Evolutionary conservation across 1,140 invertebrate species (phyloP).

Genomic region (Papilio xuthus): DNA sequence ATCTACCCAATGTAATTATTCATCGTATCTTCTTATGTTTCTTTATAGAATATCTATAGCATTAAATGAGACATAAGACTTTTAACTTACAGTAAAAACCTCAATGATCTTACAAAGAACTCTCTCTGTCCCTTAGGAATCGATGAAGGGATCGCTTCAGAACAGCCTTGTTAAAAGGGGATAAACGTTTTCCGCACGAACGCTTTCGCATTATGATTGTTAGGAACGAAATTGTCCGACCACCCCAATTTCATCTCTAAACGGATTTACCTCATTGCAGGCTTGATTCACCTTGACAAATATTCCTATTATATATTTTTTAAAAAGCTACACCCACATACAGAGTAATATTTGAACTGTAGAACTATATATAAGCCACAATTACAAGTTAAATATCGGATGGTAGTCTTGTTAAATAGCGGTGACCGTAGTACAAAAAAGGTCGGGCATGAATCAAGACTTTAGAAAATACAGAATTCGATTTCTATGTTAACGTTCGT

Average conservation of each 20-base stretch:
- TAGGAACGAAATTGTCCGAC: neutral
- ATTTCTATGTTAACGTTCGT: too few species aligned
- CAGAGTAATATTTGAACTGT: too few species aligned
- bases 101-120: conserved; percentile 18
- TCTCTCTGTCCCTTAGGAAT: neutral
- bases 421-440: too few species aligned
- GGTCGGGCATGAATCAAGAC: too few species aligned
- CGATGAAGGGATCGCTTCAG: conserved; percentile 22
- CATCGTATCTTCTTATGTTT: neutral
- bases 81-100: neutral
- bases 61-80: neutral
- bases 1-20: neutral
- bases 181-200: conserved; percentile 30
- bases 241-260: conserved; percentile 26
- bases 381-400: neutral
- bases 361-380: neutral
- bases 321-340: neutral
- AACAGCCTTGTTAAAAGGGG: conserved; percentile 34
- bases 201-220: conserved; percentile 31
- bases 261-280: conserved; percentile 30
- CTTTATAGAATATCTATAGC: neutral
- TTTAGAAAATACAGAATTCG: too few species aligned
- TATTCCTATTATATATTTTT: neutral
- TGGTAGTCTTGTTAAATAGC: too few species aligned
- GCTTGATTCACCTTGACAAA: neutral